Base-by-base conservation (phyloP, 2,888 invertebrate genomes). In the Nomada ferruginata region DNA sequence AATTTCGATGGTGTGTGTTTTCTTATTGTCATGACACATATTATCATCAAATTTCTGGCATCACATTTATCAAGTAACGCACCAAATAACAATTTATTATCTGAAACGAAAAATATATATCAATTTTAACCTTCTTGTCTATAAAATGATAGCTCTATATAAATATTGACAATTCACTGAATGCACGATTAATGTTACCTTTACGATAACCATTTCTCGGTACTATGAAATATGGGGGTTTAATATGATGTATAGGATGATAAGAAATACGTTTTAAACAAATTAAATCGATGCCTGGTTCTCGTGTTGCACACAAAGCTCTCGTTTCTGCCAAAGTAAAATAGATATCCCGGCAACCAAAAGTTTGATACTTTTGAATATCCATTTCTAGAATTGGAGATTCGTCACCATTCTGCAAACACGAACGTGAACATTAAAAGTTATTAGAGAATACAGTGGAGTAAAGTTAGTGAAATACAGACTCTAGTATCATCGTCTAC, bases 231-330 rank as follows among this genome's bases (percentile, higher is more conserved):
- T 84, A 86, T 10, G 85, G 74, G 5, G 82, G 52, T 57, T 70
- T 70, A 2, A 79, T 20, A 59, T 89, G 87, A 68, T 84, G 76
- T n/a, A 83, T 11, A 9, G 80, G 76, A 36, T 87, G 76, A 47
- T 69, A 63, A 5, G 26, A 71, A 29, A 79, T 72, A 15, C 76
- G 80, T 73, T 88, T 86, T 15, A 85, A 79, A 42, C 87, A 87
- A 26, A 90, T 77, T 55, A 90, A 36, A 60, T 85, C 79, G 20
- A 90, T 87, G 57, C 88, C 87, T 23, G 68, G 70, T 29, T 74
- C 23, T 7, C 61, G 44, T 0, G 65, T 29, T 5, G 29, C 15
- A 10, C 60, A 20, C 13, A 88, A 53, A 10, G 2, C n/a, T 18
- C 13, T 47, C 0, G 77, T 23, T 85, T 90, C 90, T 7, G 55